Base-by-base conservation (phyloP, 1,140 invertebrate species). In the Eubasilissa regina region DNA sequence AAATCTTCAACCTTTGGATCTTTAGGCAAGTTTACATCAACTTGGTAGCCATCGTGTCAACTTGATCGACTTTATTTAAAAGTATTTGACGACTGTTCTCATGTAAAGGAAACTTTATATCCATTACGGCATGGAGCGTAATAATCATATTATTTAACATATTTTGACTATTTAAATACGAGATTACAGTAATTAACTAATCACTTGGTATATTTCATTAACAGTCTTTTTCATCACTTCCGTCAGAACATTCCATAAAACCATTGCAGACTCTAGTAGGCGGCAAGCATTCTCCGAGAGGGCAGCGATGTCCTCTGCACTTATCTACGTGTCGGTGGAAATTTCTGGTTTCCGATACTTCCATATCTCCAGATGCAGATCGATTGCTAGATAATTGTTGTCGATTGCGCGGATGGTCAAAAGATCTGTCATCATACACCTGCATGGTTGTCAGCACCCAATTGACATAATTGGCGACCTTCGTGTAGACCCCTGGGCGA, bases 401-500 rank as follows among this genome's bases (percentile, higher is more conserved):
- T 10, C 17, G 12, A 60, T 76, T 81, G 70, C 83, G 56, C 0
- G 76, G 17, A 17, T 74, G 73, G 62, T 81, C 82, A 45, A 44
- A 79, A 13, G 82, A 83, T 72, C 79, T 74, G 44, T 83, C 80
- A 66, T 83, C 82, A 60, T 79, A 81, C 7, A 81, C 9, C 62
- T 81, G 80, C 66, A 92, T 91, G 25, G 91, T 89, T 11, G 89
- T 86, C 81, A 94, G 90, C 35, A 96, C 94, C 93, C 95, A 96
- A 47, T 92, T 90, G 15, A 96, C 86, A 86, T 96, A 95, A 84
- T 94, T 91, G 76, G 93, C 89, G 6, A 96, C 95, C 86, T 96
- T 95, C 0, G 96, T 97, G 87, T 97, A 97, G 58, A 97, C 95
- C 1, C 96, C 96, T 3, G 96, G 96, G 43, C 94, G 89, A 85